Conservation (phyloP, 30 jellyfish, hydroid and myxozoan species). For the Turritopsis dohrnii region DNA sequence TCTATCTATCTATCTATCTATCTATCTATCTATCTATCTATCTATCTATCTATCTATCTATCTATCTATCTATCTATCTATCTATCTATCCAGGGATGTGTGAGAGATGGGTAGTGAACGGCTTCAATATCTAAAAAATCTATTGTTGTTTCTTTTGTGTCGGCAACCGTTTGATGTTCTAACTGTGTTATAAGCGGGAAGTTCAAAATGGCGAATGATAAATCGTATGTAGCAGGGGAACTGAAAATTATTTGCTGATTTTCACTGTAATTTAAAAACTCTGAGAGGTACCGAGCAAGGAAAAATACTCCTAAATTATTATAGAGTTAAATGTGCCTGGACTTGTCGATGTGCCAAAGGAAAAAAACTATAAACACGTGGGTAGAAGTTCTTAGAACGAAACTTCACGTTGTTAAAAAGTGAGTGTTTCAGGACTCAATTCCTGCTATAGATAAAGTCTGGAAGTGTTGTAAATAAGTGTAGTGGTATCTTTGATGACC, state of each 20-base stretch:
- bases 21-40: too few relatives aligned
- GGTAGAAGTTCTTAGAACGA: background rate
- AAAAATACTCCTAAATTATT: background rate
- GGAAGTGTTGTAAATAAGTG: background rate
- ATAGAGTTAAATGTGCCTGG: background rate
- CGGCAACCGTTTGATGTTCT: background rate
- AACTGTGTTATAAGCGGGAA: background rate
- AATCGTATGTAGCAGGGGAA: background rate
- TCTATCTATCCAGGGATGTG: too few relatives aligned
- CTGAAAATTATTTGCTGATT: background rate
- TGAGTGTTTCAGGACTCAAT: background rate
- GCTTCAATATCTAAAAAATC: background rate
- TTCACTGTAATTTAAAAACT: background rate
- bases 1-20: too few relatives aligned
- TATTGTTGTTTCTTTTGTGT: background rate
- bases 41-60: too few relatives aligned
- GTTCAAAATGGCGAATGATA: background rate
- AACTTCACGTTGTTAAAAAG: background rate
- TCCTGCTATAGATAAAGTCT: background rate
- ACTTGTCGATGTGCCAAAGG: background rate
- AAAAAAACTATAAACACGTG: background rate
- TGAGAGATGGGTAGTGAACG: background rate
- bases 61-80: too few relatives aligned
- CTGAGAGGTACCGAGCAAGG: background rate
- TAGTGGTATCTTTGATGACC: background rate